Evolutionary conservation across 2,797 vertebrate species (phyloP).

Genomic region (Propithecus deckenii): DNA sequence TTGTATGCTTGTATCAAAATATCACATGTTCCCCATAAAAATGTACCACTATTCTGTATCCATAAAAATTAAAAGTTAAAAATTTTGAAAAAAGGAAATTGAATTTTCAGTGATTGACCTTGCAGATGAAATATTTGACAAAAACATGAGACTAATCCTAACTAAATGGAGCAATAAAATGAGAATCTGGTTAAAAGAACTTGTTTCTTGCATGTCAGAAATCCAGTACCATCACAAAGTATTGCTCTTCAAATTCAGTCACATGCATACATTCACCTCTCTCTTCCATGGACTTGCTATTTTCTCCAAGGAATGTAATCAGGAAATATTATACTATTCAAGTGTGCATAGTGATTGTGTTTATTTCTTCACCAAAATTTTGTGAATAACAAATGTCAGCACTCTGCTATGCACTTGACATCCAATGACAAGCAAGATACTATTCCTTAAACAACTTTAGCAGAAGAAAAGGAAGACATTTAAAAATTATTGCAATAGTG

Average conservation of each 20-base stretch:
- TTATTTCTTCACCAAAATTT: constrained; percentile 42
- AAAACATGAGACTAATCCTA: constrained; percentile 24
- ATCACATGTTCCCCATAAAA: too few relatives aligned
- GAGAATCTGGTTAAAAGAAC: not conserved
- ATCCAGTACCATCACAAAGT: not conserved
- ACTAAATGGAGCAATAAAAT: not conserved
- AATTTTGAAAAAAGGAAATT: not conserved
- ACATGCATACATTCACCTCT: not conserved
- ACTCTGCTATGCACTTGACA: not conserved
- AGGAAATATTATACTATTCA: not conserved
- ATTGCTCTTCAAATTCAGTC: constrained; percentile 12
- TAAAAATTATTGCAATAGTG: not conserved
- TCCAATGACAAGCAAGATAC: not conserved
- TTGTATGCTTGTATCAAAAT: too few relatives aligned
- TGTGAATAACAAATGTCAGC: not conserved
- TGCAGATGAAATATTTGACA: constrained; percentile 21
- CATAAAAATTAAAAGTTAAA: too few relatives aligned
- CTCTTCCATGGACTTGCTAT: not conserved
- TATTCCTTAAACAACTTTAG: constrained; percentile 12
- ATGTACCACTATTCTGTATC: too few relatives aligned
- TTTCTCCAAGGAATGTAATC: constrained; percentile 37
- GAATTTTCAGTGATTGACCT: constrained; percentile 37
- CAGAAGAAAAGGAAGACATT: not conserved
- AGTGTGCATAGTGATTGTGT: not conserved
- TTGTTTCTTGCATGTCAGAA: not conserved